These are phyloP conservation scores for Myopa testacea DNA, from an alignment of 2,888 invertebrate species.

Conservation along the genomic window DNA sequence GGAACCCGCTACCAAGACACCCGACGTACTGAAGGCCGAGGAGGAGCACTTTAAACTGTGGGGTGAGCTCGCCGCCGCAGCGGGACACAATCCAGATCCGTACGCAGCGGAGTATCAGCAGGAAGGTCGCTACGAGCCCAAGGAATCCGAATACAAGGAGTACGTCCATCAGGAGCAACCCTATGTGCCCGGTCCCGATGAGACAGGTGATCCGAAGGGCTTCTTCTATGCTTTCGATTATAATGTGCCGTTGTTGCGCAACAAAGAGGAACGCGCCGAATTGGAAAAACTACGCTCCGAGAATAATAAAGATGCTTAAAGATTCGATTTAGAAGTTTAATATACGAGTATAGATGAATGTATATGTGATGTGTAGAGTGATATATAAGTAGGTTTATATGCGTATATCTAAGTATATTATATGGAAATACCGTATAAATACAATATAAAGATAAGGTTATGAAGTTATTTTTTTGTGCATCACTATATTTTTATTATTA, in stretches of 20 bases:
- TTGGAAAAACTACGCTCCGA: slow-evolving; percentile 60
- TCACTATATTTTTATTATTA: too few relatives aligned
- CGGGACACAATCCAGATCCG: slow-evolving; percentile 68
- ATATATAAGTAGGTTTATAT: slow-evolving; percentile 30
- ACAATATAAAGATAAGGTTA: too few relatives aligned
- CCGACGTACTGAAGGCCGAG: slow-evolving; percentile 78
- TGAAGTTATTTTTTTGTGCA: too few relatives aligned
- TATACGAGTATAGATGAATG: not conserved
- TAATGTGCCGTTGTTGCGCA: slow-evolving; percentile 71
- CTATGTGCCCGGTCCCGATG: slow-evolving; percentile 68
- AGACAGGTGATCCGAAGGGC: slow-evolving; percentile 74
- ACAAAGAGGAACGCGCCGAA: slow-evolving; percentile 64
- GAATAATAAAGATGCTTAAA: slow-evolving; percentile 59
- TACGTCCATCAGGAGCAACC: slow-evolving; percentile 63
- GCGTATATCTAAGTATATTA: slow-evolving; percentile 47
- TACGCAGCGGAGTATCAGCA: slow-evolving; percentile 63
- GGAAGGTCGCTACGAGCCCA: slow-evolving; percentile 60
- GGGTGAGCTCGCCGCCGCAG: slow-evolving; percentile 75
- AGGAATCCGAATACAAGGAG: slow-evolving; percentile 58
- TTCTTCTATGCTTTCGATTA: slow-evolving; percentile 81
- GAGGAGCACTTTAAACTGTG: slow-evolving; percentile 77
- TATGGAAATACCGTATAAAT: slow-evolving; percentile 34
- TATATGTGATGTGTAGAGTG: not conserved
- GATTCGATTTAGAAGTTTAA: not conserved
- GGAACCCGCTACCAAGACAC: slow-evolving; percentile 76